Evolutionary conservation across 2,797 vertebrate genomes (phyloP).

Genomic region (Eulemur albifrons): DNA sequence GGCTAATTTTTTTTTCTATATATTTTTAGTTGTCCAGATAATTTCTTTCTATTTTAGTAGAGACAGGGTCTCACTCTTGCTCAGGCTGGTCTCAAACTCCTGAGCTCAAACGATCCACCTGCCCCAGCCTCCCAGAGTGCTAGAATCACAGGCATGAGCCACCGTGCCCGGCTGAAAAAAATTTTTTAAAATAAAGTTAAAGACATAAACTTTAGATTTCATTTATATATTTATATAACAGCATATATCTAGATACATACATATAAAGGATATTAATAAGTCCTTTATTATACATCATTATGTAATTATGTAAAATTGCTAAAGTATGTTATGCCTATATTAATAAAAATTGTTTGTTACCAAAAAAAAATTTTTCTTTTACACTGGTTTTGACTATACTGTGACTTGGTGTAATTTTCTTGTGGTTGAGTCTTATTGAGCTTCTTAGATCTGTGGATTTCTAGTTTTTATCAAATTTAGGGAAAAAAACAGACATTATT

Average conservation of each 20-base stretch:
- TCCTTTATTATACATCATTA: background rate
- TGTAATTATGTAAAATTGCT: background rate
- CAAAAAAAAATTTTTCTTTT: background rate
- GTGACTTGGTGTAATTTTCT: background rate
- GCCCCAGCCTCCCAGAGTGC: too few species aligned
- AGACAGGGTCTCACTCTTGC: too few species aligned
- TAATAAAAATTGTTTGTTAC: background rate
- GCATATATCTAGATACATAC: background rate
- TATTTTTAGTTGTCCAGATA: too few species aligned
- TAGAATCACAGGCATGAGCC: too few species aligned
- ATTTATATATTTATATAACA: background rate
- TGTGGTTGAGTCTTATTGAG: background rate
- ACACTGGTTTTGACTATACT: background rate
- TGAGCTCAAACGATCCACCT: too few species aligned
- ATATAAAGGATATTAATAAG: background rate
- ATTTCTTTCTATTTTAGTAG: too few species aligned
- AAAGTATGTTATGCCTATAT: background rate
- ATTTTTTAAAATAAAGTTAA: background rate
- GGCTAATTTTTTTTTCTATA: too few species aligned
- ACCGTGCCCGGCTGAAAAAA: too few species aligned
- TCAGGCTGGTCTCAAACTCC: too few species aligned
- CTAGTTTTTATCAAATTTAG: background rate
- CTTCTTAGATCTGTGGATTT: background rate
- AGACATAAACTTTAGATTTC: background rate
- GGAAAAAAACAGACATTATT: background rate